These are phyloP conservation scores for Poeciliopsis prolifica DNA, from an alignment of 2,113 vertebrate species.

Conservation along the genomic window DNA sequence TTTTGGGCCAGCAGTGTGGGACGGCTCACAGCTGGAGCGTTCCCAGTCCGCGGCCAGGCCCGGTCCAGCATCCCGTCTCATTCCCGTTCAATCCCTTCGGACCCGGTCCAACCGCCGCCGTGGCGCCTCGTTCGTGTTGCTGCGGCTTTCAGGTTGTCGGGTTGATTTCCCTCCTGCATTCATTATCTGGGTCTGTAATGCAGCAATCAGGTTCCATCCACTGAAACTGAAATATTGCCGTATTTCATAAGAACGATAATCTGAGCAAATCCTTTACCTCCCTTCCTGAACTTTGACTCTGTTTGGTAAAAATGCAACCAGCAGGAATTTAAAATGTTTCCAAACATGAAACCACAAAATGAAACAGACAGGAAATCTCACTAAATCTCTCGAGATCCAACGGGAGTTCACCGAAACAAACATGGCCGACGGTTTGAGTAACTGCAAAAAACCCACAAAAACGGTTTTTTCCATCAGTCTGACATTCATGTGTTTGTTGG, in stretches of 20 bases:
- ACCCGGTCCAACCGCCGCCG: not conserved
- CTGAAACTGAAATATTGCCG: not conserved
- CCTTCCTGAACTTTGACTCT: not conserved
- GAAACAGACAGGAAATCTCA: too few species aligned
- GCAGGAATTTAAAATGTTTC: not conserved
- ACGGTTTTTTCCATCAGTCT: too few species aligned
- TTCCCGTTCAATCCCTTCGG: slow-evolving; percentile 21
- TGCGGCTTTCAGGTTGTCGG: slow-evolving; percentile 13
- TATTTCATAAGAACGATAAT: not conserved
- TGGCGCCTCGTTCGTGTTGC: slow-evolving; percentile 18
- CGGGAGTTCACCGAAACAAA: too few species aligned
- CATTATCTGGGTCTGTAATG: not conserved
- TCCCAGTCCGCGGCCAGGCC: slow-evolving; percentile 1
- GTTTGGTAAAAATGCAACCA: not conserved
- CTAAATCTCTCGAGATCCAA: too few species aligned
- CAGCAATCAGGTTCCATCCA: not conserved
- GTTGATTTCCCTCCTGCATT: not conserved
- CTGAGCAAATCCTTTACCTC: not conserved
- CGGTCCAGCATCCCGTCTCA: slow-evolving; percentile 24
- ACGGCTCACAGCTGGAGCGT: slow-evolving; percentile 17
- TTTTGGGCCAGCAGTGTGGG: not conserved
- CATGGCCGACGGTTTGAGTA: too few species aligned
- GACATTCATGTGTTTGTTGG: too few species aligned
- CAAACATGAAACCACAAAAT: not conserved
- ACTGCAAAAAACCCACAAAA: too few species aligned